A percentile compares a stretch with the other conserved stretches of the same genome.
Evolutionary conservation across 2,888 invertebrate genomes (phyloP).

Genomic region (Craniophora ligustri): DNA sequence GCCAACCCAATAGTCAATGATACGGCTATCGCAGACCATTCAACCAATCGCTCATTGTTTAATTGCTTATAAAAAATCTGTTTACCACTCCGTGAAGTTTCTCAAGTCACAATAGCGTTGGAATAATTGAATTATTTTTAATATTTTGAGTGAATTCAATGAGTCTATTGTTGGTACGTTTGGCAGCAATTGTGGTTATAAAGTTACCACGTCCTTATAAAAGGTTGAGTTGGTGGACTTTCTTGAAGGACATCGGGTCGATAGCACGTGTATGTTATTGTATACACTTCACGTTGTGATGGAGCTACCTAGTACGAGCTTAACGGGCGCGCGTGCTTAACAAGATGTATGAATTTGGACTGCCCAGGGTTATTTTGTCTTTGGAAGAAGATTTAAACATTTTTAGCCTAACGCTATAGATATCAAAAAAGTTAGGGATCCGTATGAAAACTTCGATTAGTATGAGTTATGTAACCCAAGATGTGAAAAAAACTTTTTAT

Average conservation of each 20-base stretch:
- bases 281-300: no score
- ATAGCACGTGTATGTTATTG: neutral
- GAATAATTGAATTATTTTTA: conserved; percentile 12
- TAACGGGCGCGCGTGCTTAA: no score
- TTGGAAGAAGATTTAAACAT: no score
- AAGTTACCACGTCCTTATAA: conserved; percentile 20
- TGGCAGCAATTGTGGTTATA: conserved; percentile 2
- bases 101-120: conserved; percentile 9
- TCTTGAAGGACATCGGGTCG: neutral
- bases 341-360: no score
- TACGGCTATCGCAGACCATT: neutral
- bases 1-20: neutral
- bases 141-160: conserved; percentile 9
- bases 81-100: conserved; percentile 23
- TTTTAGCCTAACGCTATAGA: no score
- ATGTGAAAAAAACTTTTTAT: no score
- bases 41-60: conserved; percentile 18
- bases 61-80: conserved; percentile 39
- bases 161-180: conserved; percentile 5
- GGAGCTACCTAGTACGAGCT: no score
- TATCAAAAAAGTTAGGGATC: no score
- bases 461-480: no score
- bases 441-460: no score
- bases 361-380: no score
- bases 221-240: conserved; percentile 7